Evolutionary conservation across 2,888 invertebrate species (phyloP), one percentile per base, ranked within the genome.

Genomic region (Caradrina kadenii): DNA sequence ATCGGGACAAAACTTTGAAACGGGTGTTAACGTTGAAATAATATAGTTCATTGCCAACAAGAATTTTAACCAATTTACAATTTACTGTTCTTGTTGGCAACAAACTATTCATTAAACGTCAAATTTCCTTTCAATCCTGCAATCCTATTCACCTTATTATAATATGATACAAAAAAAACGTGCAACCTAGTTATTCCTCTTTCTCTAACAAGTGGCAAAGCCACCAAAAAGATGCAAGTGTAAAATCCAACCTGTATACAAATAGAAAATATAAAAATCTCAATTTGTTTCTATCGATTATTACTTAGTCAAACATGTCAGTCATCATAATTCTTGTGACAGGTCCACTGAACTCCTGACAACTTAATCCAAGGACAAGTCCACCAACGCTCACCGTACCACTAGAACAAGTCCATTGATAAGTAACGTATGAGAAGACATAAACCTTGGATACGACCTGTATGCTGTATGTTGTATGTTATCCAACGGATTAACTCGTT

Each of bases 401-500:
- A 49, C 31, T 11, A 35, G 31, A 69, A 62, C 62, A n/a, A 39
- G 53, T 75, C 10, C 39, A 53, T 58, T 60, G n/a, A 74, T n/a
- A 60, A 45, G 22, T 52, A 11, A 60, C 15, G 11, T 68, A 39
- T 35, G 15, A 56, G 63, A 62, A 62, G 77, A 63, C 66, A 63
- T 50, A 21, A 13, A 60, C 73, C 78, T 73, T 77, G 73, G 35
- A 56, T 53, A 19, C 35, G 49, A 45, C 7, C 58, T 52, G 59
- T 58, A 48, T 17, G 5, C 13, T 19, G 74, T 73, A 22, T 65
- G 26, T 26, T 26, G 26, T 26, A 26, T 26, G 65, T 65, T 65
- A 72, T 69, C 39, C 58, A 59, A 17, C 22, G 59, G 70, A 76
- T 74, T 76, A 76, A 58, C 31, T 31, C 17, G 64, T 35, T 75